A percentile compares a stretch with the other conserved stretches of the same genome.
phyloP scores from a whole-genome alignment of 2,113 vertebrate genomes.

The Rhinoptilus africanus region DNA sequence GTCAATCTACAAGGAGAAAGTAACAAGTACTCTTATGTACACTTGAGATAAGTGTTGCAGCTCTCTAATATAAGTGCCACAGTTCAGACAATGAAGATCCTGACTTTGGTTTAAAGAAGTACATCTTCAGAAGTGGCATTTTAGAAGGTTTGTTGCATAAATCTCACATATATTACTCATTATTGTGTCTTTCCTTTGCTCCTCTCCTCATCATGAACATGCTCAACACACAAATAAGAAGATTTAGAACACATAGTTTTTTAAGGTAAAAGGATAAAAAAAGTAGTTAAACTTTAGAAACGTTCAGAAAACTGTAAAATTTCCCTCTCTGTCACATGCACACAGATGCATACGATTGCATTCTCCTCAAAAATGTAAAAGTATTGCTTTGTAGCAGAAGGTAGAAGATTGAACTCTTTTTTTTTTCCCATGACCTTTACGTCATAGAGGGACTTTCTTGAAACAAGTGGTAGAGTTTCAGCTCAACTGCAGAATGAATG shows the following conservation, averaged over 20 bases:
- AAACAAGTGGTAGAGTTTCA: not conserved
- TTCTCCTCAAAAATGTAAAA: not conserved
- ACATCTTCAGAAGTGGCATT: not conserved
- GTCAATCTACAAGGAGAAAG: not conserved
- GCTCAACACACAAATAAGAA: not conserved
- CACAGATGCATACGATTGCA: no score
- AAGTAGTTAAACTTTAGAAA: not conserved
- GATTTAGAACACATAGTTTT: not conserved
- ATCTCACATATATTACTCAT: not conserved
- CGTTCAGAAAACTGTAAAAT: not conserved
- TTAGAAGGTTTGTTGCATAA: not conserved
- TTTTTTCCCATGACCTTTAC: not conserved
- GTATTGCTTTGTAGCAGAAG: not conserved
- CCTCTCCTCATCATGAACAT: rapidly evolving
- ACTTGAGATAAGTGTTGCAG: not conserved
- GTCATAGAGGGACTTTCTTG: not conserved
- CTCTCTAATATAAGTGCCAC: not conserved
- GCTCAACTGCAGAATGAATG: not conserved
- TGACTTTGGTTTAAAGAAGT: not conserved
- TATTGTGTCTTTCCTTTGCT: not conserved
- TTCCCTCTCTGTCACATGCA: not conserved
- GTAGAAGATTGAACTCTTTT: not conserved
- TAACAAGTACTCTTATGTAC: not conserved
- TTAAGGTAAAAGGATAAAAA: not conserved
- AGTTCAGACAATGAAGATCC: not conserved